phyloP scores from a whole-genome alignment of 1,140 invertebrate genomes.

The Papilio polytes region DNA sequence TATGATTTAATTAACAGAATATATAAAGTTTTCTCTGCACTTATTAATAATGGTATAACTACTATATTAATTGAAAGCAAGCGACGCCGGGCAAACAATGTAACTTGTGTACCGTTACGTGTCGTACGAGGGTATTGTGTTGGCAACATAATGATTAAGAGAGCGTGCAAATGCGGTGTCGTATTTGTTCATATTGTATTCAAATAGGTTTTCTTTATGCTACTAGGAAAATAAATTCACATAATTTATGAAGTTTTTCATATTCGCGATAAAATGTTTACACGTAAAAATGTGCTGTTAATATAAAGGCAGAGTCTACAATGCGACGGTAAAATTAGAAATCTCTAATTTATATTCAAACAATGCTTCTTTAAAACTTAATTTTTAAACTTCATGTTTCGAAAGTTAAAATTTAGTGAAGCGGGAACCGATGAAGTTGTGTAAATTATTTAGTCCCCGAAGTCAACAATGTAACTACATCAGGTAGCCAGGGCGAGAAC shows the following conservation, averaged over 20 bases:
- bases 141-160: conserved; percentile 10
- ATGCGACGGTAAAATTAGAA: too few species aligned
- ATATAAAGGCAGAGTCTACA: too few species aligned
- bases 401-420: background rate
- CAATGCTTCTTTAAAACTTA: too few species aligned
- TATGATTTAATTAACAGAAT: too few species aligned
- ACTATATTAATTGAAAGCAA: background rate
- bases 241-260: background rate
- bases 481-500: conserved; percentile 29
- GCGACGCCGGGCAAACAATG: background rate
- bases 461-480: conserved; percentile 28
- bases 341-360: too few species aligned
- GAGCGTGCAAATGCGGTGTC: background rate
- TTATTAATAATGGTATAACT: background rate
- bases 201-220: background rate
- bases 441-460: conserved; percentile 7
- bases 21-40: too few species aligned
- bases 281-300: too few species aligned
- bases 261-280: too few species aligned
- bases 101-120: background rate
- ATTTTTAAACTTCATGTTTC: background rate
- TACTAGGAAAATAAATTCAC: background rate
- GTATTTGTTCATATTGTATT: background rate
- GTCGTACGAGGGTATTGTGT: background rate
- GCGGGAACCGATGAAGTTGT: conserved; percentile 6